Base-by-base conservation (phyloP, 2,888 invertebrate genomes). In the Trissolcus brochymenae region DNA sequence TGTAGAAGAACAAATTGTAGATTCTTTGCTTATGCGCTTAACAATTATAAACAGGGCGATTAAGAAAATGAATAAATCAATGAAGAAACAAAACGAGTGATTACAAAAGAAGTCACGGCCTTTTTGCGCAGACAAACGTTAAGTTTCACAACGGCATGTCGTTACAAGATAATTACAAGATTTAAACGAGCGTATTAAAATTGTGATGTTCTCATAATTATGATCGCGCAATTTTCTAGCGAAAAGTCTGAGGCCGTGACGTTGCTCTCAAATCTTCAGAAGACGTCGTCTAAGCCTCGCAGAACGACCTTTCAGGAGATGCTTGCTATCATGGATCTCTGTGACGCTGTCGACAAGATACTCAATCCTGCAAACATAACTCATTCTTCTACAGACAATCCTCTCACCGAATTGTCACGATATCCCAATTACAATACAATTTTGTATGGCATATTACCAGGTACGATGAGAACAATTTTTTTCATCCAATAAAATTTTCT, bases 371-470 rank as follows among this genome's bases (percentile, higher is more conserved):
- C 81, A 50, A 74, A 66, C 7, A 21, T n/a, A 1, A 60, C 35
- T 11, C 3, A 7, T 19, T 51, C 76, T 13, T 40, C 57, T 0
- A 79, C 91, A 91, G 92, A 93, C 80, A 94, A 92, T 86, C 94
- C 94, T 6, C 91, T 94, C 41, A 14, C 9, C 4, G 66, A 67
- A 6, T 11, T 55, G 13, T 16, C 67, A 3, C 50, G 46, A 16
- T 46, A 61, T 16, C 25, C 53, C 4, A 59, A 54, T 66, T 77
- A 77, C 51, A 60, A 64, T 16, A 93, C 94, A 0, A 86, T 95
- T 78, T 90, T 95, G 56, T 94, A 93, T 85, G 95, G 95, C 41
- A 95, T 96, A 80, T 92, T 95, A 86, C 96, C 96, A 90, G 96
- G 96, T 95, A 57, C 21, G 17, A 21, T 17, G 29, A 19, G 19